Evolutionary conservation across 2,113 vertebrate genomes (phyloP).

Genomic region (Benitochromis conjunctus): DNA sequence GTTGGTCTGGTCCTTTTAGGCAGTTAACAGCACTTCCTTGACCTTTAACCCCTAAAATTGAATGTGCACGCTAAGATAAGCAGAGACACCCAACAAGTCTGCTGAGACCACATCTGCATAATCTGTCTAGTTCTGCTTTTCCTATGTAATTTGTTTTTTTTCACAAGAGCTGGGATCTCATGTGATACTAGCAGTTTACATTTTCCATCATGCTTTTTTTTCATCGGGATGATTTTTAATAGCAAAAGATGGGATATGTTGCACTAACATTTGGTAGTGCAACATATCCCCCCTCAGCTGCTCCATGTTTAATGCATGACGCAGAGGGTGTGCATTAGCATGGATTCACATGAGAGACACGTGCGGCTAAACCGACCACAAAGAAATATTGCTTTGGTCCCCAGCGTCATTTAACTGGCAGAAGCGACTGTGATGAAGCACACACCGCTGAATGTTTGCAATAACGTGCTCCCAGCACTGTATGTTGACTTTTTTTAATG

Average conservation of each 20-base stretch:
- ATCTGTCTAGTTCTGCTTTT: neutral
- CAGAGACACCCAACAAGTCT: neutral
- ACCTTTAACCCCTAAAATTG: slow-evolving; percentile 5
- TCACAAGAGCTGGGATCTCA: neutral
- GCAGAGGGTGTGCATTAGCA: slow-evolving; percentile 9
- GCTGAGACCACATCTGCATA: neutral
- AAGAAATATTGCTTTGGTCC: neutral
- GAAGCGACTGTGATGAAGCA: neutral
- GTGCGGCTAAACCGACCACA: neutral
- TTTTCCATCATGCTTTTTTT: neutral
- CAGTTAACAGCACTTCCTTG: neutral
- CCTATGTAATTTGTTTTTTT: neutral
- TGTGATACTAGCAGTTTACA: neutral
- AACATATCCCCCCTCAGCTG: neutral
- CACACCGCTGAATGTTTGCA: neutral
- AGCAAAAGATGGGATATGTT: too few relatives aligned
- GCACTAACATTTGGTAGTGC: slow-evolving; percentile 11
- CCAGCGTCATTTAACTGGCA: neutral
- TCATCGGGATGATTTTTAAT: neutral
- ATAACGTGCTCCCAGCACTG: neutral
- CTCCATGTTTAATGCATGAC: slow-evolving; percentile 43
- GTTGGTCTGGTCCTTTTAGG: neutral
- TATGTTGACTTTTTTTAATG: neutral
- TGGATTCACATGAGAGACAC: slow-evolving; percentile 6
- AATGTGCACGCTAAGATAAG: neutral